Evolutionary conservation across 1,140 invertebrate species (phyloP), one percentile per base, ranked within the genome.

Genomic region (Copidosoma floridanum): DNA sequence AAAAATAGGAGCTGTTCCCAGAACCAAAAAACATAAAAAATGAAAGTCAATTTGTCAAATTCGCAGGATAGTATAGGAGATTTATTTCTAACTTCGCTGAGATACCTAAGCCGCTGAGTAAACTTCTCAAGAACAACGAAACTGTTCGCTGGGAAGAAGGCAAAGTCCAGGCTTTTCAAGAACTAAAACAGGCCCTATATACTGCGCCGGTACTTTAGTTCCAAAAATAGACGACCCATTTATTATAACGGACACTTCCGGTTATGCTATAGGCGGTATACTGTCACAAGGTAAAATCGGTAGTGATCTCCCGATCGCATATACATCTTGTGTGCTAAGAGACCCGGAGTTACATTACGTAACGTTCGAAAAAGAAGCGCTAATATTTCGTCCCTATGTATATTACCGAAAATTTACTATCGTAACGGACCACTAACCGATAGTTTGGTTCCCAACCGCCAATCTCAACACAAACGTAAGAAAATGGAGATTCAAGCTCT

Each of bases 241-340:
- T 61, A 65, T 66, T 1, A 37, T 80, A 1, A 78, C 74, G 0
- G 79, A 81, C 43, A 76, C 78, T 2, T 72, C 64, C 14, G 68
- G 73, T 23, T 52, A 58, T 16, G 76, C 75, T 1, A 48, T 78
- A 0, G 75, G 74, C 10, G 66, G 67, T 1, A 69, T 79, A 0
- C 53, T 81, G 20, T 72, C 68, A 3, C 77, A 79, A 27, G 44
- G 41, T 10, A 20, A 32, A 48, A 3, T 18, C 3, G 23, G 32
- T 14, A 29, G 21, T 10, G 47, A 38, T 18, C 35, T 8, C 4
- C 20, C 29, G 2, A 51, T 16, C 18, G 53, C 32, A 35, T 47
- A 37, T 35, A 12, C 12, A 8, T 32, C 29, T 8, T 8, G 12
- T 8, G 29, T 12, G 6, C 29, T 32, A 6, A 12, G 6, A 6